Evolutionary conservation across 2,888 invertebrate genomes (phyloP).

Genomic region (Graphium colonna): DNA sequence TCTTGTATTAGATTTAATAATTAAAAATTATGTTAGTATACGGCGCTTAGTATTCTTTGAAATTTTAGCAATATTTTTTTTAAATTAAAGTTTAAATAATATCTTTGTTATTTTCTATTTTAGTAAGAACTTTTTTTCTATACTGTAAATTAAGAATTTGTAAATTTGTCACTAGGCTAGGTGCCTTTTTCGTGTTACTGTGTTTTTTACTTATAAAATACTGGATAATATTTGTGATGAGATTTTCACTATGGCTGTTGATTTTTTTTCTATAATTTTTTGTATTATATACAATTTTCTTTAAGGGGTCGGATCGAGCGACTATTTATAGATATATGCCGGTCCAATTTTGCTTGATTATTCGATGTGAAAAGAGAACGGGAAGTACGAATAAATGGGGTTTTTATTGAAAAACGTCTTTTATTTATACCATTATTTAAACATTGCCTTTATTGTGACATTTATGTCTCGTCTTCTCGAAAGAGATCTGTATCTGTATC

Average conservation of each 20-base stretch:
- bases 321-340: not conserved
- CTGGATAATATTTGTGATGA: slow-evolving; percentile 35
- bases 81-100: not conserved
- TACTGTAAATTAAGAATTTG: no score
- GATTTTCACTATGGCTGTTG: slow-evolving; percentile 53
- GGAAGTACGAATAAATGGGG: slow-evolving; percentile 39
- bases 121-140: not conserved
- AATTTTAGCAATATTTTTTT: not conserved
- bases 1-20: no score
- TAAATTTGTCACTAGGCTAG: no score
- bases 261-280: slow-evolving; percentile 30
- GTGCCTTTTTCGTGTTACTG: slow-evolving; percentile 19
- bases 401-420: slow-evolving; percentile 33
- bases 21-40: not conserved
- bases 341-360: not conserved
- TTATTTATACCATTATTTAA: no score
- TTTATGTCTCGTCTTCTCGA: no score
- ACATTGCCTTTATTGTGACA: no score
- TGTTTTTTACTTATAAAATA: slow-evolving; percentile 22
- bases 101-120: not conserved
- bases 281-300: slow-evolving; percentile 23
- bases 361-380: slow-evolving; percentile 28
- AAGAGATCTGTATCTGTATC: no score
- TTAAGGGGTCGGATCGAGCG: not conserved
- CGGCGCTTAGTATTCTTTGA: not conserved